These are phyloP conservation scores for Alaudala cheleensis DNA, from an alignment of 2,113 vertebrate species.

Conservation along the genomic window DNA sequence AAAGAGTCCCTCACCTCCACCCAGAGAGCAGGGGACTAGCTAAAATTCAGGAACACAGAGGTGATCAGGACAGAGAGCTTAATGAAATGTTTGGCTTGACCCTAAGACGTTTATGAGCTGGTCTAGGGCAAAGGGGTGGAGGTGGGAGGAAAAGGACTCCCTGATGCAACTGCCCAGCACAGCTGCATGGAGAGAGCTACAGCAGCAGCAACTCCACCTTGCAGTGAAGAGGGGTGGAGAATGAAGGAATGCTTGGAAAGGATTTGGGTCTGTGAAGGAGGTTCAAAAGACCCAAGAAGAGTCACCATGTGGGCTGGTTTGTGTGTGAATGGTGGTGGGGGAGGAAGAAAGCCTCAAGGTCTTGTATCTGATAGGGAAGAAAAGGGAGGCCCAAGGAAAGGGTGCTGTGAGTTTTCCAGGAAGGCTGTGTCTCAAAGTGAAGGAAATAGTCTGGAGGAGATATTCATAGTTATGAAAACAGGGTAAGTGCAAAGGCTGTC, in stretches of 20 bases:
- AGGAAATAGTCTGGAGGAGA: neutral
- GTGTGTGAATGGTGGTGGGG: neutral
- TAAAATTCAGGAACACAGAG: neutral
- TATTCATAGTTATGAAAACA: neutral
- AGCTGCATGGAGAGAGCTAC: neutral
- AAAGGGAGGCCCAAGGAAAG: neutral
- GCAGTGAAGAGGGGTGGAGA: neutral
- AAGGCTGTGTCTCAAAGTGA: neutral
- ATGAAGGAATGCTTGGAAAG: neutral
- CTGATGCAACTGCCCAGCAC: neutral
- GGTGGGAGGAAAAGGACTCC: neutral
- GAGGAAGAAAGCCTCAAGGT: neutral
- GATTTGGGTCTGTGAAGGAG: fast-evolving
- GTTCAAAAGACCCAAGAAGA: neutral
- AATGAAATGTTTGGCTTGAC: neutral
- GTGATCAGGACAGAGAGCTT: neutral
- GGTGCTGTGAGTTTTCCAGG: neutral
- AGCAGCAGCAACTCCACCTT: neutral
- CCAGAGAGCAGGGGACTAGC: neutral
- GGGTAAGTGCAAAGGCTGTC: neutral
- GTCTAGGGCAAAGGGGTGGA: neutral
- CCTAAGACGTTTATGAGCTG: neutral
- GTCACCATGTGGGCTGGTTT: neutral
- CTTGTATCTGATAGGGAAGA: neutral
- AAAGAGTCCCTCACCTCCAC: neutral